These are phyloP conservation scores for Chascanopsetta lugubris DNA, from an alignment of 2,113 vertebrate species.

Conservation along the genomic window DNA sequence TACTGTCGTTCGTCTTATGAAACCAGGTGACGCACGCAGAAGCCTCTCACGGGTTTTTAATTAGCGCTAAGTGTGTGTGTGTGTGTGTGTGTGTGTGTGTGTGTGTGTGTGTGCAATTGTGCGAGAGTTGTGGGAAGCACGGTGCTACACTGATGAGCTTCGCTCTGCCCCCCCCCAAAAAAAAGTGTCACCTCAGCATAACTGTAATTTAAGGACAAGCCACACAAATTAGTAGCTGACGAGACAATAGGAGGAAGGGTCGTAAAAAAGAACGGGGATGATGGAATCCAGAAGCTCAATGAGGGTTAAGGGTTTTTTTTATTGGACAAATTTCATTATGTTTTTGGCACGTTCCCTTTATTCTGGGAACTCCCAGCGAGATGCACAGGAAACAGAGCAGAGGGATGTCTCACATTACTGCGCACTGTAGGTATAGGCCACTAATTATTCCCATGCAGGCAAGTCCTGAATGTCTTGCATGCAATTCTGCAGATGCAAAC, in stretches of 20 bases:
- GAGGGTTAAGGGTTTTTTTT: conserved; percentile 19
- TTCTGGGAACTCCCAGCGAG: conserved; percentile 45
- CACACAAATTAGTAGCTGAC: conserved; percentile 46
- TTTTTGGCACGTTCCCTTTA: conserved; percentile 3
- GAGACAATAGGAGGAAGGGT: conserved; percentile 34
- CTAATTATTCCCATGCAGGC: conserved; percentile 37
- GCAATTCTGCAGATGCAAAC: conserved; percentile 15
- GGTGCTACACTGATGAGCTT: conserved; percentile 44
- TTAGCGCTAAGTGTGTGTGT: conserved; percentile 54
- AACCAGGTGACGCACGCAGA: conserved; percentile 46
- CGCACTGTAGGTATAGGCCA: conserved; percentile 21
- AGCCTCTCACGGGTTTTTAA: conserved; percentile 54
- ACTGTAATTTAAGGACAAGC: conserved; percentile 57
- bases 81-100: too few relatives aligned
- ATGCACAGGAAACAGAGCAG: conserved; percentile 31
- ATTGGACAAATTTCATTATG: conserved; percentile 27
- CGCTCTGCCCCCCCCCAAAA: conserved; percentile 37
- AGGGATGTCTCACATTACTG: conserved; percentile 40
- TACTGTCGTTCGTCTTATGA: conserved; percentile 20
- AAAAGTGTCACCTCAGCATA: conserved; percentile 62
- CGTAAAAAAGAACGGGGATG: conserved; percentile 38
- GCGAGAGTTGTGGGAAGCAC: conserved; percentile 41
- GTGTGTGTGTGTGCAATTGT: conserved; percentile 41
- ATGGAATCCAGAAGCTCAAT: conserved; percentile 42
- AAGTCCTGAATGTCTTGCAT: conserved; percentile 12